phyloP scores from a whole-genome alignment of 92 coral and sea anemone genomes.

The Diadumene lineata region DNA sequence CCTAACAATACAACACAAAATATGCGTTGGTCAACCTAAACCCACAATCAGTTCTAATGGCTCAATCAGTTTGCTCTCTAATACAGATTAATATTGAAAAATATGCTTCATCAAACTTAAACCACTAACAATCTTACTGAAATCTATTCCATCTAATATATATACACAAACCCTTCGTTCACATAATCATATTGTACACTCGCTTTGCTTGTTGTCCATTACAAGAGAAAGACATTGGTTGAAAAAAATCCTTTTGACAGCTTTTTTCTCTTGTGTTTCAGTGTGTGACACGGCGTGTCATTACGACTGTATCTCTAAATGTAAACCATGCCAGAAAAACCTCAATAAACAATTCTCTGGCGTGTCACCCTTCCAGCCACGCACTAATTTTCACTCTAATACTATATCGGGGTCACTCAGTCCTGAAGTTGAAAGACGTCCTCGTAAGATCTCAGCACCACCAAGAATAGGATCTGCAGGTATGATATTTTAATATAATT shows the following conservation, averaged over 20 bases:
- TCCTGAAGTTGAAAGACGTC: constrained; percentile 49
- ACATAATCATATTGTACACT: too few species aligned
- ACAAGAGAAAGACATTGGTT: neutral
- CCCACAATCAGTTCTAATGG: too few species aligned
- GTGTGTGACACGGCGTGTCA: constrained; percentile 88
- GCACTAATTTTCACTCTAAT: constrained; percentile 45
- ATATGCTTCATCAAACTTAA: too few species aligned
- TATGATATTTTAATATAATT: constrained; percentile 8
- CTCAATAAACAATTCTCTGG: constrained; percentile 53
- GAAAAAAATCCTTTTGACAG: too few species aligned
- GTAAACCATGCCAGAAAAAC: constrained; percentile 51
- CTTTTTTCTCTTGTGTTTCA: constrained; percentile 20
- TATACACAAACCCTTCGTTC: too few species aligned
- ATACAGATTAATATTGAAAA: too few species aligned
- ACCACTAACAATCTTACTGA: too few species aligned
- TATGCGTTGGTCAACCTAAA: too few species aligned
- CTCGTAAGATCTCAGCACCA: constrained; percentile 74
- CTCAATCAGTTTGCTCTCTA: too few species aligned
- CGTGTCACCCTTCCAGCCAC: constrained; percentile 78
- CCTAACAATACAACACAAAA: too few species aligned
- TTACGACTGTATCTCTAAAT: constrained; percentile 78
- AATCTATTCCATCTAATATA: too few species aligned
- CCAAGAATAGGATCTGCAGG: constrained; percentile 61
- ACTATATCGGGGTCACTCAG: constrained; percentile 47
- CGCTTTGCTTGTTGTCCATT: too few species aligned